A percentile compares a stretch with the other conserved stretches of the same genome.
phyloP scores from a whole-genome alignment of 2,113 vertebrate species.

The Tretioscincus oriximinensis region DNA sequence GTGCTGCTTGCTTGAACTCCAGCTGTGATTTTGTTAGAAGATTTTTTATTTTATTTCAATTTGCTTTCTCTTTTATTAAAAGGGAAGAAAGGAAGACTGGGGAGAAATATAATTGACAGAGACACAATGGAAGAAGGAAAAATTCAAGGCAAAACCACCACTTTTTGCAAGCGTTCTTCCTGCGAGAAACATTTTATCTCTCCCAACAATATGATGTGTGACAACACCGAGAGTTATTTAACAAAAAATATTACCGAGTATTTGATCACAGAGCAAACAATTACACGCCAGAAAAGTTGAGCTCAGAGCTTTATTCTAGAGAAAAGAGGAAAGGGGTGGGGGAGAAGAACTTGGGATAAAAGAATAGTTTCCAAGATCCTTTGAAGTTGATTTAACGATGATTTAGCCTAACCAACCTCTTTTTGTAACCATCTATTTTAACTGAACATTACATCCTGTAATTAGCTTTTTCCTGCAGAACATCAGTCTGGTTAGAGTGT shows the following conservation, averaged over 20 bases:
- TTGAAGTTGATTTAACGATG: conserved; percentile 57
- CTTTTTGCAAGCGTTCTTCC: conserved; percentile 11
- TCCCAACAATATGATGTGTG: conserved; percentile 47
- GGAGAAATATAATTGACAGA: conserved; percentile 39
- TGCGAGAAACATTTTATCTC: conserved; percentile 54
- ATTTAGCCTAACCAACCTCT: background rate
- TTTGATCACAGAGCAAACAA: conserved; percentile 60
- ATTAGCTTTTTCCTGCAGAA: conserved; percentile 51
- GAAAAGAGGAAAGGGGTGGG: conserved; percentile 44
- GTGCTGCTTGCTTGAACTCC: accelerated
- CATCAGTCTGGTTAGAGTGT: background rate
- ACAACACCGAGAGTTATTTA: conserved; percentile 60
- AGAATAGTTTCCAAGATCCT: conserved; percentile 55
- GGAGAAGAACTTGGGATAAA: conserved; percentile 42
- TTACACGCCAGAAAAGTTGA: conserved; percentile 61
- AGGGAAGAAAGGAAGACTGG: background rate
- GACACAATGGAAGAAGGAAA: conserved; percentile 52
- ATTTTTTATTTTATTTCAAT: conserved; percentile 10
- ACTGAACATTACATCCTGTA: conserved; percentile 48
- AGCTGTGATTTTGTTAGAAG: accelerated
- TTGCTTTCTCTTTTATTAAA: conserved; percentile 26
- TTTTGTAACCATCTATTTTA: conserved; percentile 34
- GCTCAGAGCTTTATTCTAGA: conserved; percentile 51
- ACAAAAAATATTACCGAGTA: conserved; percentile 54
- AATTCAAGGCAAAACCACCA: conserved; percentile 31